A percentile compares a stretch with the other conserved stretches of the same genome.
Conservation (phyloP, 2,888 invertebrate genomes). For the Drosophila recens region DNA sequence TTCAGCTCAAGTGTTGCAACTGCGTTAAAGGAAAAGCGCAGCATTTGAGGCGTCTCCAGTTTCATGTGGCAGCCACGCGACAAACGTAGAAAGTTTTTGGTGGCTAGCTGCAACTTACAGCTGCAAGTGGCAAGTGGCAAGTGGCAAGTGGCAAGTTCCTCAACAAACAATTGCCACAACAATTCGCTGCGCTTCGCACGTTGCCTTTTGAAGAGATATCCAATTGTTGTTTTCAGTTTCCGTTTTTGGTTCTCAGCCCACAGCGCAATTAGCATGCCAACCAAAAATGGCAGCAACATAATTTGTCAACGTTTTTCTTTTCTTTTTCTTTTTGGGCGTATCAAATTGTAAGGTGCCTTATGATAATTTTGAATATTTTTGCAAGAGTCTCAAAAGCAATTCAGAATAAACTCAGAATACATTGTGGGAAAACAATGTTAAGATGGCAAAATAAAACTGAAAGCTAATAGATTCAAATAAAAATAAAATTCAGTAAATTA, state of each 20-base stretch:
- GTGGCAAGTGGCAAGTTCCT: slow-evolving; percentile 30
- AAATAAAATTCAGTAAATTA: background rate
- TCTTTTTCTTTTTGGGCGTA: background rate
- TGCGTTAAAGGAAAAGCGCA: slow-evolving; percentile 53
- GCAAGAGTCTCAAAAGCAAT: background rate
- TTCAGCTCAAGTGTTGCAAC: slow-evolving; percentile 28
- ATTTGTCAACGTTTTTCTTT: slow-evolving; percentile 65
- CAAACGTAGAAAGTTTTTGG: slow-evolving; percentile 78
- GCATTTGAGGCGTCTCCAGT: too few species aligned
- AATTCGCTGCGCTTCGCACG: slow-evolving; percentile 67
- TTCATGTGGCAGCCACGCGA: slow-evolving; percentile 66
- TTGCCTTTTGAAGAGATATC: slow-evolving; percentile 60
- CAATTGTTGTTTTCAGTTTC: slow-evolving; percentile 60
- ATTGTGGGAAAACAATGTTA: background rate
- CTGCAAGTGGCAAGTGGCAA: slow-evolving; percentile 1
- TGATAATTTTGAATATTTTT: background rate
- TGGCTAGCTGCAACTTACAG: slow-evolving; percentile 34
- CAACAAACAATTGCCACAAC: slow-evolving; percentile 48
- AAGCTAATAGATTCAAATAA: background rate
- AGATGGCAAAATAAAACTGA: background rate
- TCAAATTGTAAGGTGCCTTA: slow-evolving; percentile 10
- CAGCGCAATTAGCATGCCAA: slow-evolving; percentile 73
- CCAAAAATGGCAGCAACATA: slow-evolving; percentile 26
- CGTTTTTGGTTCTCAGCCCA: slow-evolving; percentile 75
- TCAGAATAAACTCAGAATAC: background rate